phyloP scores from a whole-genome alignment of 2,888 invertebrate genomes.

The Leucania comma region DNA sequence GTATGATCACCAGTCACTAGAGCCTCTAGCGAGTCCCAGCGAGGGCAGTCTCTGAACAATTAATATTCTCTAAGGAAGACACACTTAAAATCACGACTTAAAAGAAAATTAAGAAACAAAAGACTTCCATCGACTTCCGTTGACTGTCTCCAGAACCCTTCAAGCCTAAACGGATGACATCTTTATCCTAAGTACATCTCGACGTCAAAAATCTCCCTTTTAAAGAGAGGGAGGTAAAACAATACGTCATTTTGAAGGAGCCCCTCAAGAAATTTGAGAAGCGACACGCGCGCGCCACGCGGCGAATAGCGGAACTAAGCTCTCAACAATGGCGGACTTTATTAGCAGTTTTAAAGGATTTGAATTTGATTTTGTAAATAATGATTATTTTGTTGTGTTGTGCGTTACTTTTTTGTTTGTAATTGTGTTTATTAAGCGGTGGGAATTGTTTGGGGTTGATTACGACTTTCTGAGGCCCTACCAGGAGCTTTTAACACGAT shows the following conservation, averaged over 20 bases:
- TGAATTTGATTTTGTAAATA: conserved; percentile 62
- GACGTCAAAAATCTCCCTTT: conserved; percentile 61
- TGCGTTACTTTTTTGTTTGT: conserved; percentile 45
- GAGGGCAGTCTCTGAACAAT: not conserved
- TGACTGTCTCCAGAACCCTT: conserved; percentile 47
- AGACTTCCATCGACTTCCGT: conserved; percentile 49
- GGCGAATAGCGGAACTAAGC: conserved; percentile 79
- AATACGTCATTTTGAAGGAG: conserved; percentile 56
- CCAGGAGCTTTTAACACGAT: too few relatives aligned
- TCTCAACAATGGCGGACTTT: conserved; percentile 62
- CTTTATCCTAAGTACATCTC: conserved; percentile 60
- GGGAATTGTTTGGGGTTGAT: conserved; percentile 10
- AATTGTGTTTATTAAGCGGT: conserved; percentile 50
- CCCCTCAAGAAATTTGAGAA: conserved; percentile 67
- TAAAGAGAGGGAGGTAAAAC: conserved; percentile 60
- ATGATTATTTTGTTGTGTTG: conserved; percentile 48
- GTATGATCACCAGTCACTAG: too few relatives aligned
- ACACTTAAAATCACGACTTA: conserved; percentile 20
- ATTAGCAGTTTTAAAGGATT: conserved; percentile 48
- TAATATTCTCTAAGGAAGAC: conserved; percentile 33
- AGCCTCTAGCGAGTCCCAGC: too few relatives aligned
- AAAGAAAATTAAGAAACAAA: conserved; percentile 32
- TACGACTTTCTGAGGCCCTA: not conserved
- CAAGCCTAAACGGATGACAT: conserved; percentile 60
- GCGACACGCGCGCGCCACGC: conserved; percentile 83